These are phyloP conservation scores for Tribolium freemani DNA, from an alignment of 2,888 invertebrate species.

Conservation along the genomic window DNA sequence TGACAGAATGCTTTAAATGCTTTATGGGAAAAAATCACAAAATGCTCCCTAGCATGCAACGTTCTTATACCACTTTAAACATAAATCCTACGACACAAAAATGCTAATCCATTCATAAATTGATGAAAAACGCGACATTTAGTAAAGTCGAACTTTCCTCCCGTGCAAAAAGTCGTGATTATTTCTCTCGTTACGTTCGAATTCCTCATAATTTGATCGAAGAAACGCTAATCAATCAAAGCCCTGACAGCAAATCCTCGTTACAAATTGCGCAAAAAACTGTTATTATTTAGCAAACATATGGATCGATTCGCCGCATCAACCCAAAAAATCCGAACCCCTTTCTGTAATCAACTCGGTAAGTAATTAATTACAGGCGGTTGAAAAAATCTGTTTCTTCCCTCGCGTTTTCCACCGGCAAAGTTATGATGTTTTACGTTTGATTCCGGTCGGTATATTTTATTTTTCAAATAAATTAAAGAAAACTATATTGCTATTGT, in stretches of 20 bases:
- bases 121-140: too few species aligned
- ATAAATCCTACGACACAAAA: too few species aligned
- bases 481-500: constrained; percentile 61
- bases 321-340: constrained; percentile 20
- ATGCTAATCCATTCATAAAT: too few species aligned
- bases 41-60: neutral
- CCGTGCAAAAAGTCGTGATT: too few species aligned
- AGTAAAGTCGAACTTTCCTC: too few species aligned
- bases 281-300: constrained; percentile 11
- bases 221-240: too few species aligned
- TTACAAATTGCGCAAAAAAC: neutral
- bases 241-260: too few species aligned
- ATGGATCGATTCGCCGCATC: constrained; percentile 31
- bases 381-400: constrained; percentile 13
- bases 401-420: too few species aligned
- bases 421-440: constrained; percentile 32
- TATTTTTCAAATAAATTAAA: constrained; percentile 62
- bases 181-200: too few species aligned
- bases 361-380: constrained; percentile 36
- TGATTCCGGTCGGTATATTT: constrained; percentile 49
- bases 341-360: constrained; percentile 35
- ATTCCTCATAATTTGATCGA: too few species aligned
- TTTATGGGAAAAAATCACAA: neutral
- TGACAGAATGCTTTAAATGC: neutral
- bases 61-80: too few species aligned